phyloP scores from a whole-genome alignment of 2,888 invertebrate species.

The Rutpela maculata region DNA sequence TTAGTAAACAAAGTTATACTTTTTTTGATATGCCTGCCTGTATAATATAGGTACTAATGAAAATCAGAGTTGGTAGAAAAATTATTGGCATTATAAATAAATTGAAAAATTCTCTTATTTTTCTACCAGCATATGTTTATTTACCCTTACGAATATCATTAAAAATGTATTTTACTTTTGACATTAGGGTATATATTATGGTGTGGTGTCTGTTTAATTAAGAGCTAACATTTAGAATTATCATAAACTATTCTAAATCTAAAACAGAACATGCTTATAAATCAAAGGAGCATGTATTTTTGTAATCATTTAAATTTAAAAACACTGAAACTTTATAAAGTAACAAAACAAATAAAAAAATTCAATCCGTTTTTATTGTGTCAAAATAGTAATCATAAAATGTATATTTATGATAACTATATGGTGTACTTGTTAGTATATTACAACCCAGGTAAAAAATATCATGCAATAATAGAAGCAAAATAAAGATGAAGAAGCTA shows the following conservation, averaged over 20 bases:
- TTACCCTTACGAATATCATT: not conserved
- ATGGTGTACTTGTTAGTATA: slow-evolving; percentile 55
- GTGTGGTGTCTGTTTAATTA: slow-evolving; percentile 31
- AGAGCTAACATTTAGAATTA: slow-evolving; percentile 30
- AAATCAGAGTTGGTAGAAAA: not conserved
- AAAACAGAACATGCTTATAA: slow-evolving; percentile 64
- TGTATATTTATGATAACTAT: slow-evolving; percentile 41
- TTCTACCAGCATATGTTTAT: slow-evolving; percentile 9
- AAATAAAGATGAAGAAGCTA: slow-evolving; percentile 30
- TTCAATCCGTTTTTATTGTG: slow-evolving; percentile 71
- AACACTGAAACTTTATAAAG: slow-evolving; percentile 24
- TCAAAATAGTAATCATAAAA: slow-evolving; percentile 41
- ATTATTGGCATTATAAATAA: not conserved
- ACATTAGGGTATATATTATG: not conserved
- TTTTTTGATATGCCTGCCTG: not conserved
- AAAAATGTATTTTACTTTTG: not conserved
- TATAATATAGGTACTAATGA: not conserved
- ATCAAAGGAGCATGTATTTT: slow-evolving; percentile 51
- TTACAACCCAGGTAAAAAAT: slow-evolving; percentile 45
- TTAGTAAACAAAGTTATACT: no score
- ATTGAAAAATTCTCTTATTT: not conserved
- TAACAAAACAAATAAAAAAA: slow-evolving; percentile 53
- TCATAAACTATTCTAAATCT: slow-evolving; percentile 49
- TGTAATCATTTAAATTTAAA: slow-evolving; percentile 28
- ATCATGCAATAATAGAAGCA: slow-evolving; percentile 36